Conservation (phyloP, 2,113 vertebrate species). For the Felis catus region DNA sequence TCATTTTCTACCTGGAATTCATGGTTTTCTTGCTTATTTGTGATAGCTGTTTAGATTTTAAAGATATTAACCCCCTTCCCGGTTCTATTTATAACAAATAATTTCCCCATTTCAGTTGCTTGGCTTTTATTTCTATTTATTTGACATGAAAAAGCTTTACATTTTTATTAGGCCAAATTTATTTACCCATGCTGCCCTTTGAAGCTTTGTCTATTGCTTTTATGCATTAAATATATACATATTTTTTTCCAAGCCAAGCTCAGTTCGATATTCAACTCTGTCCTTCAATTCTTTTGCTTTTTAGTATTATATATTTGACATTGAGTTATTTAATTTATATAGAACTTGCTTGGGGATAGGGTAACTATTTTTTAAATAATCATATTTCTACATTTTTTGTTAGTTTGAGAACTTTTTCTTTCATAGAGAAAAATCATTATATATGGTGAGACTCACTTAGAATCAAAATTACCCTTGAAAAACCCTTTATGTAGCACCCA, state of each 20-base stretch:
- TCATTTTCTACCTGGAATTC: not conserved
- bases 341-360: not conserved
- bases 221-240: not conserved
- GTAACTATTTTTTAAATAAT: not conserved
- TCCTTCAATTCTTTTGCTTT: not conserved
- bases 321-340: not conserved
- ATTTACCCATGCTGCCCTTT: not conserved
- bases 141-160: not conserved
- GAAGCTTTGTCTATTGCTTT: not conserved
- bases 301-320: not conserved
- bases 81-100: not conserved
- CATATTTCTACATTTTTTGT: not conserved
- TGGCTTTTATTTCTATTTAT: constrained; percentile 5
- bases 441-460: not conserved
- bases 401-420: not conserved
- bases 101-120: not conserved
- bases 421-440: not conserved
- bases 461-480: not conserved
- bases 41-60: not conserved
- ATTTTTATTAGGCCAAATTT: not conserved
- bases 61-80: not conserved
- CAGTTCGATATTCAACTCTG: not conserved
- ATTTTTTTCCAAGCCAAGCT: not conserved
- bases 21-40: not conserved
- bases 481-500: not conserved